A percentile compares a stretch with the other conserved stretches of the same genome.
These are phyloP conservation scores for Monopis laevigella DNA, from an alignment of 2,888 invertebrate genomes.

Conservation along the genomic window DNA sequence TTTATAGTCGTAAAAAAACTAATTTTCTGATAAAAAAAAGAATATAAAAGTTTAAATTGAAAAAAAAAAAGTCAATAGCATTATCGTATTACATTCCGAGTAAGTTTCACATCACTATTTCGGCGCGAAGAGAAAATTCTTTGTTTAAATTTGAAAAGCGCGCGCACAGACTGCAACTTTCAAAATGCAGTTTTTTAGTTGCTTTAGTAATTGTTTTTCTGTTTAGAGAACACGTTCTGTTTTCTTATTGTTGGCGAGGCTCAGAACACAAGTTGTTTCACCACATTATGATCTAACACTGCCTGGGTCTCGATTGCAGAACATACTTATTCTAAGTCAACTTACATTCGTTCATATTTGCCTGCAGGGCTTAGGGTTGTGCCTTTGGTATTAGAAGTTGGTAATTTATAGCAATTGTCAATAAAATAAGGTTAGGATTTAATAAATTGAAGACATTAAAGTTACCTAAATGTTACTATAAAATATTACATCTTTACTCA, in stretches of 20 bases:
- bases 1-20: no score
- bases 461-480: no score
- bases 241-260: conserved; percentile 5
- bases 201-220: background rate
- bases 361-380: conserved; percentile 64
- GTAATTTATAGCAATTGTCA: conserved; percentile 19
- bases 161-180: conserved; percentile 20
- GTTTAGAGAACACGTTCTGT: conserved; percentile 1
- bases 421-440: conserved; percentile 1
- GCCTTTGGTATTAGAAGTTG: conserved; percentile 32
- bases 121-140: background rate
- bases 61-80: no score
- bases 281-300: conserved; percentile 69
- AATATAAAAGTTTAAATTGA: no score
- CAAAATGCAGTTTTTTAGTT: no score
- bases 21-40: no score
- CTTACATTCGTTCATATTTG: conserved; percentile 69
- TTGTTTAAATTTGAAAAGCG: conserved; percentile 17
- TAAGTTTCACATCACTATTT: no score
- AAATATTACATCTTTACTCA: no score
- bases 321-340: conserved; percentile 69
- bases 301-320: conserved; percentile 63
- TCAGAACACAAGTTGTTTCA: conserved; percentile 58
- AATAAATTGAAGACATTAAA: background rate
- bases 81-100: no score